phyloP scores from a whole-genome alignment of 2,113 vertebrate species.

The Cyanoliseus patagonus region DNA sequence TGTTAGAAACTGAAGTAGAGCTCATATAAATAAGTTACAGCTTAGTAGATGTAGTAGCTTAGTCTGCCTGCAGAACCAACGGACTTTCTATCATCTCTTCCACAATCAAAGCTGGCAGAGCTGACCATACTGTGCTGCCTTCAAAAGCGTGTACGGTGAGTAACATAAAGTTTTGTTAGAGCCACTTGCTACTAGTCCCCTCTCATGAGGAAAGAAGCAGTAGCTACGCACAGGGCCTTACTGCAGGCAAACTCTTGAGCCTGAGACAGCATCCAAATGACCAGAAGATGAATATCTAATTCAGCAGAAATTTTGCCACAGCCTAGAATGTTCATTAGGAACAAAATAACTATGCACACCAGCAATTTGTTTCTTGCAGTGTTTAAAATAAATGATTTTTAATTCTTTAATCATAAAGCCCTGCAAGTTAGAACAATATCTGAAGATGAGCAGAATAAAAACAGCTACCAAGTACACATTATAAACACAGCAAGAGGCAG shows the following conservation, averaged over 20 bases:
- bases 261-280: background rate
- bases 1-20: background rate
- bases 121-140: background rate
- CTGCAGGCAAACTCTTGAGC: background rate
- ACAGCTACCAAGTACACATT: background rate
- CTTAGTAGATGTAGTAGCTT: background rate
- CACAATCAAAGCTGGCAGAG: background rate
- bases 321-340: background rate
- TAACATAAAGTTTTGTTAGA: background rate
- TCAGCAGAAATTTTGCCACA: background rate
- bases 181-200: background rate
- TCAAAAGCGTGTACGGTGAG: background rate
- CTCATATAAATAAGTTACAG: background rate
- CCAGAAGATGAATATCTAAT: background rate
- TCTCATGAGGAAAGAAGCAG: background rate
- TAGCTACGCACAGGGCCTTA: background rate
- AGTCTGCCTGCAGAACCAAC: background rate
- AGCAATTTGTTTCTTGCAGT: background rate
- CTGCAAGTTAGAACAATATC: background rate
- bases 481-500: background rate
- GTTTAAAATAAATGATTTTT: background rate
- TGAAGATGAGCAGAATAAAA: background rate
- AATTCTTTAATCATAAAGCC: background rate
- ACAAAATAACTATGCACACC: background rate
- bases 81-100: background rate